Percentiles rank a stretch among this genome's conserved stretches.
Evolutionary conservation across 2,113 vertebrate genomes (phyloP).

Genomic region (Odocoileus virginianus): DNA sequence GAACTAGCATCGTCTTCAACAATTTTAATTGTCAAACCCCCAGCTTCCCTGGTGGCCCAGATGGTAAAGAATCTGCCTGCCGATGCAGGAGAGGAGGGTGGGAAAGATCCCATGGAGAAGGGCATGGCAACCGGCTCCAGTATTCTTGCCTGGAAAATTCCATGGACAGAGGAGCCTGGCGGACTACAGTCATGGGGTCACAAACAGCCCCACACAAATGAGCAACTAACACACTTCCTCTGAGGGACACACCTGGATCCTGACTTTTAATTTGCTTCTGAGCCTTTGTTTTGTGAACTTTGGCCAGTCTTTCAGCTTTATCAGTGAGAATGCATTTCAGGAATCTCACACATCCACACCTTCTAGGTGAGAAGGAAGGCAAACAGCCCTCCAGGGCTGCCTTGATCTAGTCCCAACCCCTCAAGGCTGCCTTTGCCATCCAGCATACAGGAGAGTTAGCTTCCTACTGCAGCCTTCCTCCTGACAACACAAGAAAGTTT

Average conservation of each 20-base stretch:
- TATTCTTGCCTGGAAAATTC: not conserved
- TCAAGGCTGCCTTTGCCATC: not conserved
- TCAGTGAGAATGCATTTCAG: not conserved
- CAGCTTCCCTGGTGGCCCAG: not conserved
- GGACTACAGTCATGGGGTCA: not conserved
- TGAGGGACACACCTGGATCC: not conserved
- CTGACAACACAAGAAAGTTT: not conserved
- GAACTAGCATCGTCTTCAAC: not conserved
- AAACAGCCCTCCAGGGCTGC: too few species aligned
- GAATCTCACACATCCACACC: not conserved
- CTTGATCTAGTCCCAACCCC: not conserved
- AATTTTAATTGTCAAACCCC: not conserved
- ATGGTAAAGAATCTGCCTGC: not conserved
- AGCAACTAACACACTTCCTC: not conserved
- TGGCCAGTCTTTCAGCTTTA: not conserved
- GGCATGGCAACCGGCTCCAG: fast-evolving
- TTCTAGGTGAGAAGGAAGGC: not conserved
- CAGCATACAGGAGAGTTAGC: not conserved
- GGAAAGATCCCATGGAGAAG: not conserved
- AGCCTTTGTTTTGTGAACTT: not conserved
- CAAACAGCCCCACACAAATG: not conserved
- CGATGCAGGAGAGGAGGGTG: not conserved
- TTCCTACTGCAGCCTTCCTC: not conserved
- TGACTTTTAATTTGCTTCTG: not conserved
- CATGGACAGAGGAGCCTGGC: not conserved